Evolutionary conservation across 2,888 invertebrate genomes (phyloP), one percentile per base, ranked within the genome.

Genomic region (Parascotia fuliginaria): DNA sequence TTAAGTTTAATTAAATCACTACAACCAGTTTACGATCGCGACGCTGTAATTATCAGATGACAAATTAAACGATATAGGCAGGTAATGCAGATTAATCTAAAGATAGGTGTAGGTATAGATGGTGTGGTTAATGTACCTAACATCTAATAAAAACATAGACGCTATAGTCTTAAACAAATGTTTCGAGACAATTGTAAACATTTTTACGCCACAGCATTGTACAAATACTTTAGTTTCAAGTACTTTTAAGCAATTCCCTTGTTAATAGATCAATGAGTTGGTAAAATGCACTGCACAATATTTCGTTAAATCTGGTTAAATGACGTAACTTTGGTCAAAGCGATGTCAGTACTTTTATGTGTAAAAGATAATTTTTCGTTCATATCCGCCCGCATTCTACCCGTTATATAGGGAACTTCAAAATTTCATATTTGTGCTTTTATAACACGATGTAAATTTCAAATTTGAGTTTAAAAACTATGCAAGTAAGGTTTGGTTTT

Each of bases 351-450:
- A 54, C 37, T 49, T 51, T 51, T 57, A 63, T 40, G 48, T 46
- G 29, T 63, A 53, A 64, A 55, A 55, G 50, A 60, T 50, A 55
- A 59, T 53, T 55, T 53, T 68, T 53, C 60, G 32, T 50, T 59
- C 61, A 59, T 55, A 48, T 54, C 65, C 46, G 46, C 44, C 16
- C 48, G 39, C 48, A 59, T 46, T 46, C 46, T 45, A 48, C 22
- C 38, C 7, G 45, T 32, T 15, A 49, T 36, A 39, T 27, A 51
- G 51, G 43, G 53, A 65, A 49, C 45, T 54, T 65, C 45, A 54
- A 60, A 38, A 59, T 52, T 50, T 55, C 51, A 65, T 45, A 44
- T 65, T 60, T 42, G 43, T 42, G 50, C 50, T 65, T 50, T 53
- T 43, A 48, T 36, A 33, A 45, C 39, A 29, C 13, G 42, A 34